Percentiles rank a stretch among this genome's conserved stretches.
Evolutionary conservation across 1,140 invertebrate genomes (phyloP).

Genomic region (Lerema accius): DNA sequence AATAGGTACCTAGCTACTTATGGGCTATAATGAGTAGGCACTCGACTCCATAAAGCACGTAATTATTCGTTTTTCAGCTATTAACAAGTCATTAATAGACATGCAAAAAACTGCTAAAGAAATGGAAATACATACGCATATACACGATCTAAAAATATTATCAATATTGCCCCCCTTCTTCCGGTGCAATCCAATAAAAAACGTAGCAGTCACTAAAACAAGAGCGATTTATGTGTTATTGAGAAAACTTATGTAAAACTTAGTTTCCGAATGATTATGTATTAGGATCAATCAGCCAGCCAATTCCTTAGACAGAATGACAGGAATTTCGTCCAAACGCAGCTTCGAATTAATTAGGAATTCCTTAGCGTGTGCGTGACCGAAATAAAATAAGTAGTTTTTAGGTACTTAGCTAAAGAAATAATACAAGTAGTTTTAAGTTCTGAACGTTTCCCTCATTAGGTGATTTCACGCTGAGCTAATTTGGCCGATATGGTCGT

Average conservation of each 20-base stretch:
- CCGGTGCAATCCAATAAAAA: no score
- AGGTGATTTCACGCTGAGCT: conserved; percentile 10
- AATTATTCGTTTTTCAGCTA: no score
- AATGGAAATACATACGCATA: no score
- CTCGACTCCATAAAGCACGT: no score
- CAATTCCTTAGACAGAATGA: conserved; percentile 20
- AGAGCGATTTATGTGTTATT: not conserved
- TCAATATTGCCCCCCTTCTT: no score
- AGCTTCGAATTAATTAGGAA: conserved; percentile 34
- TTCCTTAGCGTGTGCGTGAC: conserved; percentile 23
- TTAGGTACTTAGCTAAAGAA: conserved; percentile 3
- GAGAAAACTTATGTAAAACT: not conserved
- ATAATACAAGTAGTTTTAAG: not conserved
- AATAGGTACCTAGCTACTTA: no score
- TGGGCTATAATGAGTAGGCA: no score
- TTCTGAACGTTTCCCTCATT: conserved; percentile 6
- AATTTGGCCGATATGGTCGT: not conserved
- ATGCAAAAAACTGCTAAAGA: no score
- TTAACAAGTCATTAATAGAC: no score
- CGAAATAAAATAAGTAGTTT: conserved; percentile 28
- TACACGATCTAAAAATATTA: no score
- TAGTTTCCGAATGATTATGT: not conserved
- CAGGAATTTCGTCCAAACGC: conserved; percentile 35
- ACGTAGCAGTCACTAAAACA: not conserved
- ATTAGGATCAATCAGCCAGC: conserved; percentile 2